Evolutionary conservation across 1,140 invertebrate species (phyloP).

Genomic region (Matsumurasca onukii): DNA sequence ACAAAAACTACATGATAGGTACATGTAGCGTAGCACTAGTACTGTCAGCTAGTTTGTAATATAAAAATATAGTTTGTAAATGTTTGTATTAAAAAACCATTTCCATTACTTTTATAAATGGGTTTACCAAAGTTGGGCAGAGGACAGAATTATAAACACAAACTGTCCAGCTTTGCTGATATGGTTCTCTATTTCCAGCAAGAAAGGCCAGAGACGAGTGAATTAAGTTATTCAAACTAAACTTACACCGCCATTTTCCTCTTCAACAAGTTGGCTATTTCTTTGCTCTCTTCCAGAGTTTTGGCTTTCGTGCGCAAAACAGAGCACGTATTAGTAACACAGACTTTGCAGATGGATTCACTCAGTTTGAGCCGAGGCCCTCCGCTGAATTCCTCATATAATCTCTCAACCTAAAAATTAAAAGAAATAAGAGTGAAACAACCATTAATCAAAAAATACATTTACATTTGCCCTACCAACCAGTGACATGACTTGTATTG

Average conservation of each 20-base stretch:
- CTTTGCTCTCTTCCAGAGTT: slow-evolving; percentile 40
- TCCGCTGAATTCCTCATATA: slow-evolving; percentile 40
- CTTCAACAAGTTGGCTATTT: slow-evolving; percentile 37
- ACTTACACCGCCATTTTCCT: slow-evolving; percentile 38
- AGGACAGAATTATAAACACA: too few relatives aligned
- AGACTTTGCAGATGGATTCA: slow-evolving; percentile 37
- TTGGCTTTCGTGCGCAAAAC: slow-evolving; percentile 36
- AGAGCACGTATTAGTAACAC: slow-evolving; percentile 38
- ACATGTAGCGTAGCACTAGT: too few relatives aligned
- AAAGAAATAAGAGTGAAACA: slow-evolving; percentile 20
- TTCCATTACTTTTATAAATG: too few relatives aligned
- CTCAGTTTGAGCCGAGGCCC: slow-evolving; percentile 38
- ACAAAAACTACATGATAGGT: too few relatives aligned
- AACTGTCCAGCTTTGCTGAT: too few relatives aligned
- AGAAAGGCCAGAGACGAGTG: too few relatives aligned
- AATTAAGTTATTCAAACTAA: too few relatives aligned
- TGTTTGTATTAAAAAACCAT: too few relatives aligned
- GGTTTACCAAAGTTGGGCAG: too few relatives aligned
- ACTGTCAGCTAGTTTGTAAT: too few relatives aligned
- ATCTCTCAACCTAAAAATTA: slow-evolving; percentile 38
- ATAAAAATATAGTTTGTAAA: too few relatives aligned
- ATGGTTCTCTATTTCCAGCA: too few relatives aligned
- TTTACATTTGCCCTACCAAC: neutral
- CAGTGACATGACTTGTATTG: neutral
- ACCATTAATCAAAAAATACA: neutral